Base-by-base conservation (phyloP, 2,888 invertebrate species). In the Celastrina argiolus region DNA sequence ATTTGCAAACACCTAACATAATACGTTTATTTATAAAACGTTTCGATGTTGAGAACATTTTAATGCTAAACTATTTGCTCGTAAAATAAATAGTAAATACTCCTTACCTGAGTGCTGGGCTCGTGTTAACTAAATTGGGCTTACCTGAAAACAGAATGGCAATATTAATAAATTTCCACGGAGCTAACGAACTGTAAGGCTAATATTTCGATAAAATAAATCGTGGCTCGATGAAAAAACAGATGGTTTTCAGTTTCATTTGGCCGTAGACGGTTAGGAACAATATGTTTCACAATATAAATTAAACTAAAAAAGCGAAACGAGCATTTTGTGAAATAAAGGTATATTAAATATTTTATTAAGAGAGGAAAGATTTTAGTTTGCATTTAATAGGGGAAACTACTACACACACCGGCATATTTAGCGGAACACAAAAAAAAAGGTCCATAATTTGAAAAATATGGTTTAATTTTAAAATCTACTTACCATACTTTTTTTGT, bases 121-220 rank as follows among this genome's bases (percentile, higher is more conserved):
- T 61, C 18, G 45, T 28, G 28, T 42, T 64, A 63, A 18, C 22
- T 41, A 58, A 51, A 68, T 66, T n/a, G 34, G 66, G 70, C 78
- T 79, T 83, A 84, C 83, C 84, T 81, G 79, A 42, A 75, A 78
- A 72, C 42, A 69, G 73, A 78, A 72, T 71, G 73, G 69, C 66
- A 67, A 69, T 67, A 63, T 69, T 66, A 70, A 68, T 70, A 66
- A 69, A 72, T 68, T 39, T 70, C 61, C 65, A 68, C 70, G 64
- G 34, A 70, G 70, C 74, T 82, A 85, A 84, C 81, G 79, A 84
- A 82, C 79, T 79, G 79, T 77, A 72, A 76, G 73, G 72, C 72
- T 68, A 69, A 76, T 71, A 82, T 83, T 81, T 77, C 74, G 76
- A 81, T 81, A 81, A 82, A 83, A 80, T 82, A 80, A 81, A 83